Base-by-base conservation (phyloP, 2,113 vertebrate species). In the Eulemur macaco region DNA sequence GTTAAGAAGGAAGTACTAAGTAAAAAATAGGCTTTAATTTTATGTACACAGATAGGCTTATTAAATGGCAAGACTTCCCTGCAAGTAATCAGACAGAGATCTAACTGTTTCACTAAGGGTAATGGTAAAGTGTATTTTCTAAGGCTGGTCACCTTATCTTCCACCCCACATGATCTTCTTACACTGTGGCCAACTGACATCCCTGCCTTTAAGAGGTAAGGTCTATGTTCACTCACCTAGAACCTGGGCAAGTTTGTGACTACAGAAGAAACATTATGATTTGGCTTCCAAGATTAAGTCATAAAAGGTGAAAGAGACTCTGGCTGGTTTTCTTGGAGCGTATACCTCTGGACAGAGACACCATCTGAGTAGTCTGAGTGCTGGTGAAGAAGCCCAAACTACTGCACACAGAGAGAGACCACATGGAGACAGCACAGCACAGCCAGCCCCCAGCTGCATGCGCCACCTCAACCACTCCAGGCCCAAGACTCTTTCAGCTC, bases 351-450 rank as follows among this genome's bases (percentile, higher is more conserved):
- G 47, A 52, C 31, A 25, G 21, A 68, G 42, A 27, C 15, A 60
- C 56, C 3, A 1, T 2, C 31, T 25, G 11, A 1, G n/a, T 31
- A 3, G 14, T 17, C 20, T 5, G 27, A 54, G 69, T 8, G 18
- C 37, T 29, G 8, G 8, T 6, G 50, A 42, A 76, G 60, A 12
- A 39, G 71, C 5, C 2, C 68, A 60, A 37, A 39, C 56, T 10
- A 23, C 13, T 21, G 23, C 66, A n/a, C 52, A 29, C 2, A 5
- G 8, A 45, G 23, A 60, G 23, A 60, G 47, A 50, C 58, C 27
- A 10, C 15, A 3, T 1, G 18, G n/a, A 64, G 20, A 50, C 8
- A 42, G 42, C 15, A 23, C 3, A 7, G 34, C 0, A 14, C 50
- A 14, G 47, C 37, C 13, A 8, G 4, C 29, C 37, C 47, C 50